Evolutionary conservation across 2,888 invertebrate genomes (phyloP).

Genomic region (Opisthograptis luteolata): DNA sequence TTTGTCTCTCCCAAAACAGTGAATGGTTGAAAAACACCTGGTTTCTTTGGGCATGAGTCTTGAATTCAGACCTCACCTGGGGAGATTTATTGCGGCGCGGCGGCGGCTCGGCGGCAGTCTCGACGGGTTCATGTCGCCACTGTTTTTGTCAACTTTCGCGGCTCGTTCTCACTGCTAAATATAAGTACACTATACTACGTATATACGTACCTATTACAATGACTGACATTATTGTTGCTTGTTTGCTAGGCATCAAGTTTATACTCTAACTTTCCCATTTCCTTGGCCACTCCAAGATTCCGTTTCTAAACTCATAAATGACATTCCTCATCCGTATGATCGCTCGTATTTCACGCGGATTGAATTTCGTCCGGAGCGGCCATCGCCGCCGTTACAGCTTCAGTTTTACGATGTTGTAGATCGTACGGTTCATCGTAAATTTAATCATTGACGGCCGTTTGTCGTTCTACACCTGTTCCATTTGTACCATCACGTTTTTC

Average conservation of each 20-base stretch:
- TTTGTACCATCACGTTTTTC: constrained; percentile 48
- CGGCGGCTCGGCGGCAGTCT: constrained; percentile 36
- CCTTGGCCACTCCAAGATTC: constrained; percentile 32
- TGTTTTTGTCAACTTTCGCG: constrained; percentile 75
- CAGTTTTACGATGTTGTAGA: constrained; percentile 51
- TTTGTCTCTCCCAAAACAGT: constrained; percentile 27
- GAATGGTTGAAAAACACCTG: constrained; percentile 45
- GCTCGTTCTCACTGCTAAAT: constrained; percentile 60
- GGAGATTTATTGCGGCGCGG: constrained; percentile 50
- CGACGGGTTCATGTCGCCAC: constrained; percentile 58
- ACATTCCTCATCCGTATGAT: constrained; percentile 30
- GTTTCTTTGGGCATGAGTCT: constrained; percentile 41
- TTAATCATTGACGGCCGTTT: constrained; percentile 51
- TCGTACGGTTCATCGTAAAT: constrained; percentile 53
- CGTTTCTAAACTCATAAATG: constrained; percentile 35
- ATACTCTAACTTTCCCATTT: constrained; percentile 11
- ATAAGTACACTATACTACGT: no score
- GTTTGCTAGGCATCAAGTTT: not conserved
- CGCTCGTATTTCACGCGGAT: constrained; percentile 30
- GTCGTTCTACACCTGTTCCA: constrained; percentile 55
- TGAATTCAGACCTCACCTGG: constrained; percentile 50
- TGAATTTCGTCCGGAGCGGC: constrained; percentile 27
- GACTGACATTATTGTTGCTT: not conserved
- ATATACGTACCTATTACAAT: no score
- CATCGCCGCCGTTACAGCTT: constrained; percentile 39